A percentile compares a stretch with the other conserved stretches of the same genome.
phyloP scores from a whole-genome alignment of 2,888 invertebrate genomes.

The Rhimphoctona megacephalus region DNA sequence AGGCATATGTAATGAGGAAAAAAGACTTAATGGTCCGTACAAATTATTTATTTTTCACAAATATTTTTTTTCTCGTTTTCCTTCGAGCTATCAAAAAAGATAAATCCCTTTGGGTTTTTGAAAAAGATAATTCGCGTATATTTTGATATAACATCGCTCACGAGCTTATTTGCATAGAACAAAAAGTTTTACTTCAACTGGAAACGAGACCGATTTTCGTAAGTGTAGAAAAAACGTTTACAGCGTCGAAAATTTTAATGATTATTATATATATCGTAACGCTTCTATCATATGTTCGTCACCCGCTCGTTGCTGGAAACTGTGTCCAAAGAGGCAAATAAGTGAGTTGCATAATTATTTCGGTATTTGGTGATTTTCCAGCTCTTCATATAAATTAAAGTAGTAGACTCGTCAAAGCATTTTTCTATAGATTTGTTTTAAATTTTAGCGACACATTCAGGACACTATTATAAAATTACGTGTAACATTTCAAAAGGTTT shows the following conservation, averaged over 20 bases:
- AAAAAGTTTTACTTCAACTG: no score
- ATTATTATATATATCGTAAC: no score
- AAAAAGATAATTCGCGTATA: no score
- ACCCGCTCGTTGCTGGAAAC: not conserved
- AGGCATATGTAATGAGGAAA: not conserved
- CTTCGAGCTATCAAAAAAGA: not conserved
- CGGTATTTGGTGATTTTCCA: not conserved
- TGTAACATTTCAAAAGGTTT: no score
- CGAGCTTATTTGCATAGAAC: not conserved
- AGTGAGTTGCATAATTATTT: not conserved
- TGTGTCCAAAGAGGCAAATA: not conserved
- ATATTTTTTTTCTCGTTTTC: not conserved
- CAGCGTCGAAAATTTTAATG: no score
- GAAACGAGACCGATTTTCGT: no score
- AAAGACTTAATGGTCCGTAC: not conserved
- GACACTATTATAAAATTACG: no score
- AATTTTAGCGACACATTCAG: no score
- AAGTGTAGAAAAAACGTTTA: no score
- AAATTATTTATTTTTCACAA: not conserved
- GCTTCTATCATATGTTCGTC: no score
- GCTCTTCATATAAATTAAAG: not conserved
- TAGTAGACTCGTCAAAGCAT: no score
- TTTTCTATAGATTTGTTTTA: no score
- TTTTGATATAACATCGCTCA: not conserved
- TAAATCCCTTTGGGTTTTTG: not conserved